Evolutionary conservation across 2,797 vertebrate species (phyloP).

Genomic region (Taenioides sp.): DNA sequence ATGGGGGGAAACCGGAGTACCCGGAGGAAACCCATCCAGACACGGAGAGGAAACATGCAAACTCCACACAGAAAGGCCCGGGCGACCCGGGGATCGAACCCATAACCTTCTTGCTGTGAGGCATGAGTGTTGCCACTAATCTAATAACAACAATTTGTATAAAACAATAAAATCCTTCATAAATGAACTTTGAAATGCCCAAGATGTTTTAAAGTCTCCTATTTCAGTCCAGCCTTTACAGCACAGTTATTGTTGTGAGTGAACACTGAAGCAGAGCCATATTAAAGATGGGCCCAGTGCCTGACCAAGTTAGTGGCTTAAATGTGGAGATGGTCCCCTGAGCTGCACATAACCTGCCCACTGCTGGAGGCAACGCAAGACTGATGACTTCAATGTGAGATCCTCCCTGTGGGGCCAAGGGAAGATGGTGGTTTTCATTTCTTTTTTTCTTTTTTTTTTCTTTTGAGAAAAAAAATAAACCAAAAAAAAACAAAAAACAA

Average conservation of each 20-base stretch:
- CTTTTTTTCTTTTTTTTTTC: not conserved
- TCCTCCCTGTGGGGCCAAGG: not conserved
- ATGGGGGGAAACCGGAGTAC: too few relatives aligned
- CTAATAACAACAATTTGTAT: not conserved
- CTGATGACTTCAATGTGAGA: constrained; percentile 9
- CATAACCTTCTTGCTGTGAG: too few relatives aligned
- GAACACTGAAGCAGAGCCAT: constrained; percentile 7
- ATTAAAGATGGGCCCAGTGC: constrained; percentile 2
- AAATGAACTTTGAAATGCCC: not conserved
- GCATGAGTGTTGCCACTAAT: too few relatives aligned
- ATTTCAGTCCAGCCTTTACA: too few relatives aligned
- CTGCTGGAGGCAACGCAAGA: constrained; percentile 6
- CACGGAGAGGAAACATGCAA: too few relatives aligned
- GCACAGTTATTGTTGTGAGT: not conserved
- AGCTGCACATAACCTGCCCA: constrained; percentile 10
- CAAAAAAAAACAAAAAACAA: too few relatives aligned
- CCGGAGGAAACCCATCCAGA: too few relatives aligned
- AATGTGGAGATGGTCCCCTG: constrained; percentile 10
- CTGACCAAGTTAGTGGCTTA: constrained; percentile 14
- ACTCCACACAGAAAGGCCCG: too few relatives aligned
- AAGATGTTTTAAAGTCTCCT: not conserved
- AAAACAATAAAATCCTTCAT: not conserved
- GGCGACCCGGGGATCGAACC: too few relatives aligned
- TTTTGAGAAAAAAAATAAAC: not conserved
- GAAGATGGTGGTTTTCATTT: not conserved